These are phyloP conservation scores for Sterrhoptilus dennistouni DNA, from an alignment of 2,113 vertebrate genomes.

Conservation along the genomic window DNA sequence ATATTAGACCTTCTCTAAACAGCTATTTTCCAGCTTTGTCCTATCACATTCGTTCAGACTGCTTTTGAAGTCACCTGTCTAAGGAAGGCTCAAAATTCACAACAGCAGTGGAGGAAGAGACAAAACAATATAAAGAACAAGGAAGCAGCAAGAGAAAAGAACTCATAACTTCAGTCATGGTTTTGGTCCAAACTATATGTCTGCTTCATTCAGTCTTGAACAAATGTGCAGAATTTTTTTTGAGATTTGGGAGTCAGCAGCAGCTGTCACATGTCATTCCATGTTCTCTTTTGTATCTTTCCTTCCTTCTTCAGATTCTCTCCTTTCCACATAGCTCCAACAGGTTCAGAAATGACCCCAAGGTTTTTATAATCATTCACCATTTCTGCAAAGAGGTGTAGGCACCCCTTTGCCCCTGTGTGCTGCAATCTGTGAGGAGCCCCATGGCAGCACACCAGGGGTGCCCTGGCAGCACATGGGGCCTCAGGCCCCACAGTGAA, in stretches of 20 bases:
- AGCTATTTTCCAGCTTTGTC: not conserved
- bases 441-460: fast-evolving
- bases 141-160: not conserved
- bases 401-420: not conserved
- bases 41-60: not conserved
- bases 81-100: not conserved
- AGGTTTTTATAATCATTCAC: not conserved
- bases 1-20: not conserved
- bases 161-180: not conserved
- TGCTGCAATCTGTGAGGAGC: not conserved
- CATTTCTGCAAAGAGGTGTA: not conserved
- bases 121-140: not conserved
- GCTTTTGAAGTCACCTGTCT: not conserved
- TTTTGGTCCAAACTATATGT: not conserved
- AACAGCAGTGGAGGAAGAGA: not conserved
- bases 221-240: not conserved
- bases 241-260: not conserved
- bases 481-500: not conserved
- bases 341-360: not conserved
- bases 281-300: not conserved
- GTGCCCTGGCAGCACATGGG: fast-evolving
- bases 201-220: not conserved
- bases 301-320: not conserved
- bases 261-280: not conserved
- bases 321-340: not conserved